phyloP scores from a whole-genome alignment of 2,888 invertebrate species.

The Linnaemya tessellans region DNA sequence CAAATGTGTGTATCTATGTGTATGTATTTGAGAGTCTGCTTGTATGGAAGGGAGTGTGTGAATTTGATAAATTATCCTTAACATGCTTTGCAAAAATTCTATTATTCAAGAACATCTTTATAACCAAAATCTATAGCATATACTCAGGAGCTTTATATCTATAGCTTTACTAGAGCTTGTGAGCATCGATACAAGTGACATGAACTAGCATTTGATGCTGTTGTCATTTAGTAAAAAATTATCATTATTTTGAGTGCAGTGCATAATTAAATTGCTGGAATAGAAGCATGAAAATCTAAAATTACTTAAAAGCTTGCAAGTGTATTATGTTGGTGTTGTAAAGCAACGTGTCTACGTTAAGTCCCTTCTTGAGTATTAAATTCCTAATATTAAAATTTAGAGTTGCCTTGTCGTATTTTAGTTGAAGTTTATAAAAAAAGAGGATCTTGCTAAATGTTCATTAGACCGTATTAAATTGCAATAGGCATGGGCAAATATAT shows the following conservation, averaged over 20 bases:
- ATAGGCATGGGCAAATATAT: too few species aligned
- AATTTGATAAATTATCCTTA: not conserved
- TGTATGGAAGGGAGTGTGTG: not conserved
- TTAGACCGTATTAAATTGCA: too few species aligned
- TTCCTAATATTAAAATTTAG: conserved; percentile 21
- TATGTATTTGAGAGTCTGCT: not conserved
- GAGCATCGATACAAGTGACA: not conserved
- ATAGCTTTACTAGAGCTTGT: not conserved
- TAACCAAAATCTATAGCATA: not conserved
- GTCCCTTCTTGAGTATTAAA: conserved; percentile 45
- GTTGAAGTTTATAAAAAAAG: not conserved
- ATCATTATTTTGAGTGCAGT: conserved; percentile 62
- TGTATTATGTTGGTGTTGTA: conserved; percentile 3
- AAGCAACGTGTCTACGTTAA: not conserved
- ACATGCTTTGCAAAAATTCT: not conserved
- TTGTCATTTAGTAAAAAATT: conserved; percentile 41
- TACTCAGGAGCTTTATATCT: not conserved
- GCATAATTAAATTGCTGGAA: conserved; percentile 65
- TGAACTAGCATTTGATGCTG: conserved; percentile 7
- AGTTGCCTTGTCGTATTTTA: conserved; percentile 31
- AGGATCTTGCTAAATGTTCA: not conserved
- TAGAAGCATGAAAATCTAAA: conserved; percentile 57
- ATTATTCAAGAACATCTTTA: not conserved
- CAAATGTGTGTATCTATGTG: not conserved
- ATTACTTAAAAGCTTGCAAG: conserved; percentile 57